These are phyloP conservation scores for Prietella phreatophila DNA, from an alignment of 2,113 vertebrate species.

Conservation along the genomic window DNA sequence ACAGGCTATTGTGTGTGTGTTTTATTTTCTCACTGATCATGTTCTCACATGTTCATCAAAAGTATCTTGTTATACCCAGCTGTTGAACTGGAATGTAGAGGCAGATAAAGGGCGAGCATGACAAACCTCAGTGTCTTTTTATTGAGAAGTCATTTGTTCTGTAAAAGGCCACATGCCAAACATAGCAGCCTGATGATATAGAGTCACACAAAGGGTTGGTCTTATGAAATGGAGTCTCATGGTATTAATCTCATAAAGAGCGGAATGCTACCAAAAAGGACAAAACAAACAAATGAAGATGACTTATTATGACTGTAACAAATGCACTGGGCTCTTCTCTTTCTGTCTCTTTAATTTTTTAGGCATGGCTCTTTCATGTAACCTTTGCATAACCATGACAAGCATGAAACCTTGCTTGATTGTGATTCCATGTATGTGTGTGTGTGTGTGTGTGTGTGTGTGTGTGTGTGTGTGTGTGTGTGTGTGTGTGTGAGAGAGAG, in stretches of 20 bases:
- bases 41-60: constrained; percentile 30
- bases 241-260: constrained; percentile 30
- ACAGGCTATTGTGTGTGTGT: background rate
- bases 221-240: constrained; percentile 26
- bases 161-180: constrained; percentile 40
- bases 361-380: constrained; percentile 16
- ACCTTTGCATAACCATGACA: constrained; percentile 2
- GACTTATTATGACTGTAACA: constrained; percentile 18
- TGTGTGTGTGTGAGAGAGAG: background rate
- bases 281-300: constrained; percentile 6
- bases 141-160: constrained; percentile 31
- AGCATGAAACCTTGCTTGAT: constrained; percentile 11
- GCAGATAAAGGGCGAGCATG: constrained; percentile 36
- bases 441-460: background rate
- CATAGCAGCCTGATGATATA: constrained; percentile 44
- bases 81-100: constrained; percentile 31
- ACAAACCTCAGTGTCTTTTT: constrained; percentile 38
- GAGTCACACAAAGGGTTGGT: constrained; percentile 32
- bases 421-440: background rate
- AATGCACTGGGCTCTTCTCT: background rate
- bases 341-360: background rate
- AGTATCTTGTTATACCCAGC: constrained; percentile 21
- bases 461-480: constrained; percentile 1
- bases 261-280: background rate
- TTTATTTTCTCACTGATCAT: constrained; percentile 1